Base-by-base conservation (phyloP, 2,888 invertebrate genomes). In the Sminthurinus aureus region DNA sequence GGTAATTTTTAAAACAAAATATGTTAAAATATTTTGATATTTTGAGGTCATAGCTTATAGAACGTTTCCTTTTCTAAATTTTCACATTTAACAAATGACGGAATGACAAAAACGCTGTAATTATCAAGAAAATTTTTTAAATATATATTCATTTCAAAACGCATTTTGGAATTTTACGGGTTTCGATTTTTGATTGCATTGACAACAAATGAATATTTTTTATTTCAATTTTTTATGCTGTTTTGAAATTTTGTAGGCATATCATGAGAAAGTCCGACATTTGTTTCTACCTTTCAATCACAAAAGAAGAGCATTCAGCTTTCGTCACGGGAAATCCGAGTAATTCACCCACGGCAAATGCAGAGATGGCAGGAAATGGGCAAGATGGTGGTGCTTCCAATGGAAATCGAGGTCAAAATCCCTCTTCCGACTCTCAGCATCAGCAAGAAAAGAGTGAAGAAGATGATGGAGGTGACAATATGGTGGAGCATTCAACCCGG, bases 271-370 rank as follows among this genome's bases (percentile, higher is more conserved):
- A 95, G 90, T 95, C 96, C 88, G 98, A 99, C 91, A 96, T 96
- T 38, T 98, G 98, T 91, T 98, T 98, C 92, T 98, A 98, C 91
- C 96, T 98, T 96, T 97, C 96, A 91, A 98, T 98, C 89, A 98
- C 98, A 66, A 98, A 98, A 90, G 98, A 98, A 91, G 98, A 98
- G 91, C 98, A 98, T 90, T 97, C 97, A 11, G 96, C 98, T 67
- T 87, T 87, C 74, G 85, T 85, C 24, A 85, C 84, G 0, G 86
- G 83, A n/a, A 83, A 64, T 22, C 12, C 52, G 24, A 71, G 82
- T 8, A 83, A 73, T 58, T 76, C 79, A 20, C 83, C 83, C n/a
- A 83, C 83, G 0, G 67, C 83, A 24, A 75, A 76, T 24, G 26
- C 69, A 8, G 83, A 83, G 67, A 69, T 75, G 22, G 66, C n/a